Evolutionary conservation across 2,888 invertebrate species (phyloP), one percentile per base, ranked within the genome.

Genomic region (Ptychoptera contaminata): DNA sequence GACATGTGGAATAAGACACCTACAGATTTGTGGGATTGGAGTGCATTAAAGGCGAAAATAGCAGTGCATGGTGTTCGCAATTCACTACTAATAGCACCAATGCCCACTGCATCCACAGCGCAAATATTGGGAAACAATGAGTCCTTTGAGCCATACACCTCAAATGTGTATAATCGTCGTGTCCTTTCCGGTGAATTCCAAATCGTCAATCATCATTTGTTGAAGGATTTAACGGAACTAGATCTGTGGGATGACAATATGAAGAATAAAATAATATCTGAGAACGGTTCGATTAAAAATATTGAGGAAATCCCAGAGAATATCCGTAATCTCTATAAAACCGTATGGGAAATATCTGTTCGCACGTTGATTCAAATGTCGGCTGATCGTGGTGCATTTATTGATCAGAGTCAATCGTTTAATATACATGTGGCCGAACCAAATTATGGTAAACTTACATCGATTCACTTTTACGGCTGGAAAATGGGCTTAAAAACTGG

Each of bases 41-140:
- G 68, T 2, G 67, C 59, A 8, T 69, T 98, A 14, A 91, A 91
- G 63, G 72, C 69, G 41, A 84, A 83, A 60, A 94, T 98, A 53
- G 78, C 83, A 1, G 72, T 82, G 66, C 75, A 88, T 65, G 98
- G 98, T 9, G 70, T 97, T 0, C 72, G 97, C 46, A 98, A 98
- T 68, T 94, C 94, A 2, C 69, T 96, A 29, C 69, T 98, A 15
- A 54, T 97, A 50, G 96, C 97, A 0, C 96, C 96, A 1, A 98
- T 98, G 97, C 97, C 97, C 1, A 98, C 97, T 6, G 96, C 97
- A 8, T 94, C 96, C 1, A 98, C 97, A 0, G 97, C 98, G 2
- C 97, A 98, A 68, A 99, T 99, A 58, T 75, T 98, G 38, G 98
- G 98, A 14, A 99, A 98, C 61, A 98, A 97, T 62, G 97, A 98